Evolutionary conservation across 2,113 vertebrate genomes (phyloP).

Genomic region (Scopus umbretta): DNA sequence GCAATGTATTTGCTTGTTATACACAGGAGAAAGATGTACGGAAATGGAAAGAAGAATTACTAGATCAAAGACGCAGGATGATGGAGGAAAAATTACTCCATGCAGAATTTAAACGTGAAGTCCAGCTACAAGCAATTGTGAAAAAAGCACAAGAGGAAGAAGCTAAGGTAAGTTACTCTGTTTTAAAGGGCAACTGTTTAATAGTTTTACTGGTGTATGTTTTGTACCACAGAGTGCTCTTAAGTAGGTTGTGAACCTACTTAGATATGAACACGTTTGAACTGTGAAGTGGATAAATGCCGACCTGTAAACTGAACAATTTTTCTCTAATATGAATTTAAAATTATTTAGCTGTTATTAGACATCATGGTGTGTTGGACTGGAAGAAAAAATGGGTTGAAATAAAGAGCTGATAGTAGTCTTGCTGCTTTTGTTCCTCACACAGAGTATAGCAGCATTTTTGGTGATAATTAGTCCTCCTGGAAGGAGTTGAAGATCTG

Average conservation of each 20-base stretch:
- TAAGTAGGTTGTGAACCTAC: not conserved
- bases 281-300: not conserved
- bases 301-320: not conserved
- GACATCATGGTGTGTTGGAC: not conserved
- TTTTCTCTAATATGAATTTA: not conserved
- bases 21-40: slow-evolving; percentile 92
- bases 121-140: slow-evolving; percentile 96
- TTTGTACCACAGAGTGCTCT: not conserved
- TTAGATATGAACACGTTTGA: accelerated
- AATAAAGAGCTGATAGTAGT: not conserved
- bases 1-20: not conserved
- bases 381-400: not conserved
- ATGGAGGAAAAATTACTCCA: slow-evolving; percentile 98
- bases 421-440: not conserved
- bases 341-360: not conserved
- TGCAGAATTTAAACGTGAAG: slow-evolving; percentile 94
- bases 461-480: not conserved
- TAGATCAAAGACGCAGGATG: slow-evolving; percentile 94
- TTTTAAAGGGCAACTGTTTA: not conserved
- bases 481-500: not conserved
- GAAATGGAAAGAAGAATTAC: slow-evolving; percentile 96
- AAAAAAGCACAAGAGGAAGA: slow-evolving; percentile 99
- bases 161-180: slow-evolving; percentile 81
- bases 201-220: not conserved
- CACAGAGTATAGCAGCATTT: not conserved